Base-by-base conservation (phyloP, 2,888 invertebrate species). In the Drosophila multiciliata region DNA sequence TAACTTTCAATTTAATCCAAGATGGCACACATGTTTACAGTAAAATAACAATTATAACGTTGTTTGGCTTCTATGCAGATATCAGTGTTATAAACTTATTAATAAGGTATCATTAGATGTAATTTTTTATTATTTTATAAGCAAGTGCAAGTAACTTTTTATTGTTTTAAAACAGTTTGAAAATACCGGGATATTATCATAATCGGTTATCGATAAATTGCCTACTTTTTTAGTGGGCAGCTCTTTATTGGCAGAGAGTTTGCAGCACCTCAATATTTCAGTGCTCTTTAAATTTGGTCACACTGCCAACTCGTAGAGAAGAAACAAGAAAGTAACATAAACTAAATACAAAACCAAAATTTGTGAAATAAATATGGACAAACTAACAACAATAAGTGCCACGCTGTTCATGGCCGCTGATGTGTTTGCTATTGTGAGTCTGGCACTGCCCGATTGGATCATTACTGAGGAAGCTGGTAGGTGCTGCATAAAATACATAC, bases 371-470 rank as follows among this genome's bases (percentile, higher is more conserved):
- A 63, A 35, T 53, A 98, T 98, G 98, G 98, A 98, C 94, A 98
- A 98, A 93, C 93, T 98, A 90, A 98, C 98, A 33, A 94, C 98
- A 78, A 98, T 98, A 90, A 98, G 98, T 52, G 98, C 97, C 8
- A 97, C 97, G 3, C 93, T 98, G 61, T 99, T 99, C 93, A 95
- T 98, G 94, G 96, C 97, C 40, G 98, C 98, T 40, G 98, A 98
- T 94, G 95, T 98, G 60, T 98, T 98, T 94, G 98, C 98, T 7
- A 97, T 98, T 78, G 96, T 97, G 2, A 98, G 98, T 93, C 94
- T 99, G 82, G 97, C 97, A 36, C 96, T 98, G 96, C 98, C 98
- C 52, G 98, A 98, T 92, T 99, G 98, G 98, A 98, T 99, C 87
- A 97, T 98, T 61, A 98, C 98, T 2, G 97, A 98, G 93, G 97